Conservation (phyloP, 1,140 invertebrate species). For the Dendroctonus ponderosae region DNA sequence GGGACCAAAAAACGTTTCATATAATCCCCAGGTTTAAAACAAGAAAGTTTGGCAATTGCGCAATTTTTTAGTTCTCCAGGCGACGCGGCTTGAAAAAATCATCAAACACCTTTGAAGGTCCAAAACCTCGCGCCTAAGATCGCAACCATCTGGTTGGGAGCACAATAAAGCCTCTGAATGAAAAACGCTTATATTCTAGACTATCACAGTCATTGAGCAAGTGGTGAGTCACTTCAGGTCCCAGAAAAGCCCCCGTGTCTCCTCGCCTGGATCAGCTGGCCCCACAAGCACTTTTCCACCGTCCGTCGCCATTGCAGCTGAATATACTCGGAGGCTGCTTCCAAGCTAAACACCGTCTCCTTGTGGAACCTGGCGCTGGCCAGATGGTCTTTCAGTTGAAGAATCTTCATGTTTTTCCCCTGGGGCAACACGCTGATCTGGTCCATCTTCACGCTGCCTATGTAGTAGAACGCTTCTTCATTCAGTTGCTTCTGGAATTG, state of each 20-base stretch:
- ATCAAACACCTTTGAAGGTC: no score
- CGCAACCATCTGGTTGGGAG: no score
- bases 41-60: no score
- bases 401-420: constrained; percentile 9
- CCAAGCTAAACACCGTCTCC: constrained; percentile 14
- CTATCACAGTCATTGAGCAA: not conserved
- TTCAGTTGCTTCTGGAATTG: constrained; percentile 3
- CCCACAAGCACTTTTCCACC: constrained; percentile 27
- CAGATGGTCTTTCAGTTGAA: constrained; percentile 16
- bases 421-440: constrained; percentile 11
- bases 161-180: no score
- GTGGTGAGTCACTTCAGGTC: not conserved
- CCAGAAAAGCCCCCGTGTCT: not conserved
- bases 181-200: no score
- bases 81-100: no score
- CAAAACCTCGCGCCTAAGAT: no score
- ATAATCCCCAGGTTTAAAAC: no score
- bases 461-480: constrained; percentile 22
- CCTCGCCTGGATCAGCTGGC: constrained; percentile 19
- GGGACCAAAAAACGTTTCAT: no score
- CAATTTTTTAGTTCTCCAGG: no score
- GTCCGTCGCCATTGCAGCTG: constrained; percentile 14
- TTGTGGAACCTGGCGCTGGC: constrained; percentile 27
- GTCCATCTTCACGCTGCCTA: constrained; percentile 25
- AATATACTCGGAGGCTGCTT: constrained; percentile 21